Conservation (phyloP, 1,140 invertebrate genomes). For the Laodelphax striatellus region DNA sequence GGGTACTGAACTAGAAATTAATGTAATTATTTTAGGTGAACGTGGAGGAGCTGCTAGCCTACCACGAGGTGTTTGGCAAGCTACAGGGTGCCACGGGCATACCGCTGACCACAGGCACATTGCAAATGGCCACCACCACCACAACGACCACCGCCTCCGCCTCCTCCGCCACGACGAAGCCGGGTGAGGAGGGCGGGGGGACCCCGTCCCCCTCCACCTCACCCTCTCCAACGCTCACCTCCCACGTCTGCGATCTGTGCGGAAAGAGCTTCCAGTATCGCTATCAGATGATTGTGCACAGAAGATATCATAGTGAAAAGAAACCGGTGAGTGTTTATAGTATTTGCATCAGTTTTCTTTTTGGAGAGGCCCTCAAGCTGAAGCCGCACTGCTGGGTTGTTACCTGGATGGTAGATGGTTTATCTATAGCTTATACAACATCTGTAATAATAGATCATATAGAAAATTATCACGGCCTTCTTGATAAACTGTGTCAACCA, state of each 20-base stretch:
- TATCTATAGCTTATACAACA: too few species aligned
- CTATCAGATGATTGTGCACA: constrained; percentile 73
- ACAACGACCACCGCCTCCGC: background rate
- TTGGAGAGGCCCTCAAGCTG: too few species aligned
- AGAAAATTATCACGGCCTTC: too few species aligned
- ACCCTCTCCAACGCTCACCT: constrained; percentile 34
- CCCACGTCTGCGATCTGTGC: constrained; percentile 68
- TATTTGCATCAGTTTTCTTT: too few species aligned
- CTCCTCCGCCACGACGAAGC: background rate
- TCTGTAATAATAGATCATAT: too few species aligned
- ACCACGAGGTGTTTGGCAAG: constrained; percentile 79
- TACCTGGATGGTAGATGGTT: too few species aligned
- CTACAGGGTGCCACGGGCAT: constrained; percentile 49
- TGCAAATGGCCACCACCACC: constrained; percentile 29
- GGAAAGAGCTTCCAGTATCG: constrained; percentile 75
- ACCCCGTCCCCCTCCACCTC: constrained; percentile 6
- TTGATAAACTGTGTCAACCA: too few species aligned
- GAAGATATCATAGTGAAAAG: constrained; percentile 70
- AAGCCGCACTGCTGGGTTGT: too few species aligned
- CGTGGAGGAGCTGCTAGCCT: constrained; percentile 70
- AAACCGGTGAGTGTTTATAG: constrained; percentile 49
- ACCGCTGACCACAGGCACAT: constrained; percentile 41
- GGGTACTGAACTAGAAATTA: too few species aligned
- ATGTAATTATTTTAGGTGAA: constrained; percentile 40
- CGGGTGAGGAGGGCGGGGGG: background rate